A percentile compares a stretch with the other conserved stretches of the same genome.
phyloP scores from a whole-genome alignment of 1,140 invertebrate genomes.

The Andricus grossulariae region DNA sequence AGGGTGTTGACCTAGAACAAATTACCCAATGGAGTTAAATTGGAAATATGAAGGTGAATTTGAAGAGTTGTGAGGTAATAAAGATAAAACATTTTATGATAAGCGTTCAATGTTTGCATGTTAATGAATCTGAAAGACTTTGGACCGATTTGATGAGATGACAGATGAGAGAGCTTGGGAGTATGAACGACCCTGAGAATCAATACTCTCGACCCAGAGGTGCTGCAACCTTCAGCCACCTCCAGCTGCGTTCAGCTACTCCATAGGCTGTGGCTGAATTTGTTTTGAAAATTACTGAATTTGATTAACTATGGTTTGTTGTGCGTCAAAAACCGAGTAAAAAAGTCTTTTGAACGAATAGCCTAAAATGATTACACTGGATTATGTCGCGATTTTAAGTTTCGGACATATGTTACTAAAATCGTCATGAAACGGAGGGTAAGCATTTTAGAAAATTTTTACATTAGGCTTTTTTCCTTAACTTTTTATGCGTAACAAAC shows the following conservation, averaged over 20 bases:
- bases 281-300: too few relatives aligned
- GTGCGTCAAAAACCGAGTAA: too few relatives aligned
- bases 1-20: neutral
- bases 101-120: neutral
- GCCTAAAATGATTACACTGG: too few relatives aligned
- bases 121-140: conserved; percentile 5
- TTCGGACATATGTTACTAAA: too few relatives aligned
- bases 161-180: neutral
- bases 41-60: neutral
- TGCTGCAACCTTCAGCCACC: conserved; percentile 47
- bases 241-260: conserved; percentile 39
- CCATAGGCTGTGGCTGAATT: neutral
- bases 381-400: too few relatives aligned
- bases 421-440: too few relatives aligned
- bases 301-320: too few relatives aligned
- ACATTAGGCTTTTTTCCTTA: too few relatives aligned
- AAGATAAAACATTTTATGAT: neutral
- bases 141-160: conserved; percentile 2
- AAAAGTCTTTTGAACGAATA: too few relatives aligned
- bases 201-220: conserved; percentile 52
- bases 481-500: too few relatives aligned
- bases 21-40: neutral
- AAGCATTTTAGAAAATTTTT: too few relatives aligned
- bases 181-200: conserved; percentile 45
- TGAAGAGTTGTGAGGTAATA: neutral